Evolutionary conservation across 2,888 invertebrate genomes (phyloP), one percentile per base, ranked within the genome.

Genomic region (Lepetodrilus schrolli): DNA sequence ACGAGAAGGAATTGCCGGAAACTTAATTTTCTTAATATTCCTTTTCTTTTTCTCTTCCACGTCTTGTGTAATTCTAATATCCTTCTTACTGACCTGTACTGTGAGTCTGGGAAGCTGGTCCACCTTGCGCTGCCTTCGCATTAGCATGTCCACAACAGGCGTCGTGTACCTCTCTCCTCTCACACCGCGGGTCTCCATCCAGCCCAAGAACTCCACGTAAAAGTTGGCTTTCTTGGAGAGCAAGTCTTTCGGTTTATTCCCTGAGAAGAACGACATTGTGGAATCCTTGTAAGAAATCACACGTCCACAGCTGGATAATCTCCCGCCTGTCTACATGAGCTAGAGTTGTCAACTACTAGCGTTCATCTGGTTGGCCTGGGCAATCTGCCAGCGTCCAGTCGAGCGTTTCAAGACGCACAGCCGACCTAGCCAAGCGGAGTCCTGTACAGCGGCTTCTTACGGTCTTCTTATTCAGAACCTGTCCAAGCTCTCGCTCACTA

Each of bases 41-140:
- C 74, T 87, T 87, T 78, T 83, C 86, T 73, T 86, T 83, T 72
- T 82, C 20, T 86, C 85, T n/a, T 91, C 92, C 10, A 93, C 92
- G 37, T 87, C 96, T 92, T 98, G 98, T 80, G 97, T 94, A 83
- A 98, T 96, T 92, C 97, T 97, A 88, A 98, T 92, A 43, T 98
- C 98, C 91, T 97, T 97, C 91, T 95, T 95, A 83, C 96, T 90
- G 2, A 81, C 75, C 84, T 91, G 87, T 36, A 90, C 80, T 4
- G 89, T 90, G 36, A 91, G 96, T 95, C 92, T 97, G 95, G 90
- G 96, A 94, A 77, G 96, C 95, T 76, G 77, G 89, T 96, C 96
- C 88, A 95, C 94, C 87, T 95, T 94, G 79, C 94, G 93, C 80
- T 96, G 95, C 83, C 96, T 93, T 87, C 95, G 94, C 84, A 96